Base-by-base conservation (phyloP, 2,113 vertebrate genomes). In the Prinia subflava region DNA sequence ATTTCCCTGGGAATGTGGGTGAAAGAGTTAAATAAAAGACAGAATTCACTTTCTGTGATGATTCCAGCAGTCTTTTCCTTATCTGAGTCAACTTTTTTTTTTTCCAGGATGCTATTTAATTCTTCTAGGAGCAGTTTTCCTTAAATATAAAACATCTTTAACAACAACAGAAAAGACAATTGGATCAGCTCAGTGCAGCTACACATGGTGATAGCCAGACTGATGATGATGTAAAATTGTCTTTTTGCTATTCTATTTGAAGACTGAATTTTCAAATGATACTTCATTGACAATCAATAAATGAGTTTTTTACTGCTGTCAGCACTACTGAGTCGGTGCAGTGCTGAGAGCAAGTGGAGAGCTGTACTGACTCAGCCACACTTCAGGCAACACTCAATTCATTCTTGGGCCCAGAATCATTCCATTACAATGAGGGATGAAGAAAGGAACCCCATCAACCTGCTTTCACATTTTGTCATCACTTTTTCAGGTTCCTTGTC, bases 211-310 rank as follows among this genome's bases (percentile, higher is more conserved):
- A 74, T 31, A 70, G 71, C 41, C 85, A 77, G 80, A 67, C n/a
- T 9, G 11, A 76, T 31, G 28, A 62, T 59, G 31, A 86, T 37
- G 60, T 77, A 86, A 90, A 93, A 81, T 49, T 19, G 52, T 74
- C 63, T 88, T 70, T 93, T 90, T 59, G 55, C 46, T 74, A 22
- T 73, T 90, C 71, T 88, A 28, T 93, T 85, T 92, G 75, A 85
- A 92, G 79, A 42, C 25, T 81, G 50, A 25, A 9, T 83, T 80
- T 88, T 78, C 60, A 35, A 96, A 71, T 56, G 71, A 74, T 78
- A 56, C 68, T 94, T 93, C 86, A 68, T 16, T 88, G 88, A 49
- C 90, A 93, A 94, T 88, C 92, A 83, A 60, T 90, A 96, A 92
- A 89, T 7, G n/a, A 69, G 55, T 37, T 76, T 92, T 90, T 83